phyloP scores from a whole-genome alignment of 1,140 invertebrate genomes.

The Penaeus chinensis region DNA sequence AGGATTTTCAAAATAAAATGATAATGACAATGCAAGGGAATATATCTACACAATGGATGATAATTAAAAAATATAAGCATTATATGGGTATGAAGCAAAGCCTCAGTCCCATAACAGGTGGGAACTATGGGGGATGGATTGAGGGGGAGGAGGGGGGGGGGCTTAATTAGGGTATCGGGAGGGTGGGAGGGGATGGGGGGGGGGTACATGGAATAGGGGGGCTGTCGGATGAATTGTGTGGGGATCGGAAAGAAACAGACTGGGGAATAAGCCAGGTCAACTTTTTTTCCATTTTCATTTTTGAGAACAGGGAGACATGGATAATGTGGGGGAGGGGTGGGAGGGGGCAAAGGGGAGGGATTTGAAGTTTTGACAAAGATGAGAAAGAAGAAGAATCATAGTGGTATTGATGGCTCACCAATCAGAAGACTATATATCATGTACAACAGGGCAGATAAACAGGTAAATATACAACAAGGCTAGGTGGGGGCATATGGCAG shows the following conservation, averaged over 20 bases:
- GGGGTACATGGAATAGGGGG: background rate
- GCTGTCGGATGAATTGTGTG: conserved; percentile 10
- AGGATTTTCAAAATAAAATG: conserved; percentile 58
- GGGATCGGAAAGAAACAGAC: conserved; percentile 6
- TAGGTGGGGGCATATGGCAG: conserved; percentile 58
- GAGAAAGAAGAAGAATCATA: conserved; percentile 14
- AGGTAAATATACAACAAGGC: conserved; percentile 59
- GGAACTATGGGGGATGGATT: conserved; percentile 1
- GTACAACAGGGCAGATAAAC: conserved; percentile 43
- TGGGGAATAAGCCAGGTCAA: background rate
- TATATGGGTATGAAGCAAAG: conserved; percentile 40
- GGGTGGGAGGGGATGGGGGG: background rate
- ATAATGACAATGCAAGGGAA: conserved; percentile 60
- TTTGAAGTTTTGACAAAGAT: conserved; percentile 7
- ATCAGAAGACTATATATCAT: conserved; percentile 54
- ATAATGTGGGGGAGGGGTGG: conserved; percentile 5
- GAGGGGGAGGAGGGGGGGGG: background rate
- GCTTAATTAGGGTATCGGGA: background rate
- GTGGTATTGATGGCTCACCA: conserved; percentile 48
- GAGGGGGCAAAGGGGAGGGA: background rate
- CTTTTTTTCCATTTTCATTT: too few species aligned
- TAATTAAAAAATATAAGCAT: conserved; percentile 50
- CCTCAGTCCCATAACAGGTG: conserved; percentile 42
- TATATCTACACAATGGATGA: conserved; percentile 61
- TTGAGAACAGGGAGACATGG: background rate